Base-by-base conservation (phyloP, 2,797 vertebrate genomes). In the Sciaenops ocellatus region DNA sequence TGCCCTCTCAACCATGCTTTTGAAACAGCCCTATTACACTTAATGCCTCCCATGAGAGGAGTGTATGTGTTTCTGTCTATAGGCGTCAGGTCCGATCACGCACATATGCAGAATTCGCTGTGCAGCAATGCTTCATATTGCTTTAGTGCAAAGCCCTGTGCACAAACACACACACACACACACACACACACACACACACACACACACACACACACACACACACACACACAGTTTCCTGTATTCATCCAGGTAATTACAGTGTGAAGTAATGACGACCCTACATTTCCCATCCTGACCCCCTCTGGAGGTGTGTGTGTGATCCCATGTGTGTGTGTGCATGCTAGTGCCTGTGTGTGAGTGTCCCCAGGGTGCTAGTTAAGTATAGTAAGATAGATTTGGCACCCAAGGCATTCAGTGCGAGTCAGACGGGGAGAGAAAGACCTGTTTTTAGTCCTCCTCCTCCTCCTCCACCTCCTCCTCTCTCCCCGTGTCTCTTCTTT, bases 321-420 rank as follows among this genome's bases (percentile, higher is more conserved):
- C 24, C n/a, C 0, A 13, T 67, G 48, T 56, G 50, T 65, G 46
- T 50, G 59, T 48, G 67, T n/a, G 41, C 56, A 44, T 51, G 44
- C 17, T 2, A 47, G 72, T 51, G 41, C 26, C 18, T 52, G 18
- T 42, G 62, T 60, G 78, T 44, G 48, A 44, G 72, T 38, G 64
- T 89, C 88, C 85, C 85, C 20, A 1, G 73, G 80, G 90, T 81
- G 75, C 71, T 85, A 84, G 90, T 90, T 89, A 90, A 91, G 89
- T 91, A 89, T 83, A 89, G 77, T 84, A 87, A 91, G 88, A 91
- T 89, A 89, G 84, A 92, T 92, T 68, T 85, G 87, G 86, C 86
- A 81, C 84, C 80, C 38, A 73, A 71, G 84, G 90, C 89, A 64
- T 83, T 80, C 81, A 83, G 84, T 59, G 61, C 61, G 22, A 89